A percentile compares a stretch with the other conserved stretches of the same genome.
phyloP scores from a whole-genome alignment of 1,140 invertebrate genomes.

The Holcopasites calliopsidis region DNA sequence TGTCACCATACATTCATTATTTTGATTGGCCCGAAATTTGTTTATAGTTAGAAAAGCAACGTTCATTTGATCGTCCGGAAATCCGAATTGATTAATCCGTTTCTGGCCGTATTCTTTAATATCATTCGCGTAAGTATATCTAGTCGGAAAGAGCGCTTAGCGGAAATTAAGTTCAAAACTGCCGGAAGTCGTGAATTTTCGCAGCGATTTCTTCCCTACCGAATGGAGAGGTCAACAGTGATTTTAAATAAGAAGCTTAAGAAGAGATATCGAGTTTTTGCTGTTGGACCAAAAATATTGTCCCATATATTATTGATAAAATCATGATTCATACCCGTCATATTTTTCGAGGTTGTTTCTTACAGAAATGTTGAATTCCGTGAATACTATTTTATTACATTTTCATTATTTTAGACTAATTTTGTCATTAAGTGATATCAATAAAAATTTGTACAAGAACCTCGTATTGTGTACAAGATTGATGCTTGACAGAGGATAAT shows the following conservation, averaged over 20 bases:
- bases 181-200: neutral
- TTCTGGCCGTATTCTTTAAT: slow-evolving; percentile 53
- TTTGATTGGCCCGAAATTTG: neutral
- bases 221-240: neutral
- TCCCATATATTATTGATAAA: neutral
- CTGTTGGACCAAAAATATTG: neutral
- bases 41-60: neutral
- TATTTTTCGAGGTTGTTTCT: neutral
- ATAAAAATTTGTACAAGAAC: too few relatives aligned
- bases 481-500: too few relatives aligned
- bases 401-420: too few relatives aligned
- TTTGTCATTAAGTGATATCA: too few relatives aligned
- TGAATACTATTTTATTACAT: neutral
- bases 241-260: neutral
- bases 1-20: neutral
- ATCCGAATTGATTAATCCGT: too few relatives aligned
- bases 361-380: neutral
- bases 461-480: too few relatives aligned
- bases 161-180: slow-evolving; percentile 13
- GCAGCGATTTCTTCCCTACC: too few relatives aligned
- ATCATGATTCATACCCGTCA: neutral
- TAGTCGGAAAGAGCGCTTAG: neutral
- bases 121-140: slow-evolving; percentile 29
- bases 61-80: neutral
- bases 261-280: neutral